Conservation (phyloP, 2,888 invertebrate species). For the Mimachlamys varia region DNA sequence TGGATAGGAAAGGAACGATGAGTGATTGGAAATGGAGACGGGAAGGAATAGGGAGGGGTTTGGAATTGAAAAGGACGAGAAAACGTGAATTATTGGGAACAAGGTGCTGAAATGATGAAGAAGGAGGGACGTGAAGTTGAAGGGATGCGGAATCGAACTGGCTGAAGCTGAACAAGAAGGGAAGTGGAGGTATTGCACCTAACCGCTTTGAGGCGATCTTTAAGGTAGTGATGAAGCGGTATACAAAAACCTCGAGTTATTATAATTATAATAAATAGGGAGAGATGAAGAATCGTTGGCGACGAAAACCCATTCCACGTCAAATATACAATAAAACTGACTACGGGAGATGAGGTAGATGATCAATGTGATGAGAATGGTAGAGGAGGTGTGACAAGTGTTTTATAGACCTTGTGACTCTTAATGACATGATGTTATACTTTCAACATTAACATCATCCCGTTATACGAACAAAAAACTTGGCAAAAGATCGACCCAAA, state of each 20-base stretch:
- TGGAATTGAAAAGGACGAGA: no score
- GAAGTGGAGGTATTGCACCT: no score
- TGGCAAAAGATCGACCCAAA: neutral
- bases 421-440: neutral
- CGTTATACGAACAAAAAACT: neutral
- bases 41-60: no score
- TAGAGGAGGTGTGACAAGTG: neutral
- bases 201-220: no score
- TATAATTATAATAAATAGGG: neutral
- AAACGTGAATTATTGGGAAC: no score
- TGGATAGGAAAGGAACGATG: no score
- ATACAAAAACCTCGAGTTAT: neutral
- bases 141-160: no score
- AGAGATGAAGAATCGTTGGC: neutral
- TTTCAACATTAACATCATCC: neutral
- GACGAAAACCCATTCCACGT: neutral
- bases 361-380: neutral
- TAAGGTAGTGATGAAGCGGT: no score
- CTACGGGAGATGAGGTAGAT: neutral
- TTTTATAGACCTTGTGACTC: neutral
- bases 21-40: no score
- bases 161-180: no score
- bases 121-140: no score
- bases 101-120: no score
- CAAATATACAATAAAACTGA: neutral